Percentiles rank a stretch among this genome's conserved stretches.
phyloP scores from a whole-genome alignment of 2,113 vertebrate genomes.

The Melanotaenia duboulayi region DNA sequence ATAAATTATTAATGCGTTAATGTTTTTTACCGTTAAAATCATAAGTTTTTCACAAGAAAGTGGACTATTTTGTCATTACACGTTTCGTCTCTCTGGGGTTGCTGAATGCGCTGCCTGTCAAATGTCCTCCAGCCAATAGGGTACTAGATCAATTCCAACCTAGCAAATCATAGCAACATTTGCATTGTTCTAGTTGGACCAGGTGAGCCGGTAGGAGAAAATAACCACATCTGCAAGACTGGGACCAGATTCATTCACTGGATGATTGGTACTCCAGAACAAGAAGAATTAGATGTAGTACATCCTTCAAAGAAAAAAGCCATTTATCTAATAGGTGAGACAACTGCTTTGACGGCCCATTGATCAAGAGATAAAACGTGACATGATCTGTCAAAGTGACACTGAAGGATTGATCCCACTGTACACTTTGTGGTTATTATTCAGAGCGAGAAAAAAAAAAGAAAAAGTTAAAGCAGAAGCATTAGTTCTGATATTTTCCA shows the following conservation, averaged over 20 bases:
- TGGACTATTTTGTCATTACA: too few species aligned
- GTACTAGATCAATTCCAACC: too few species aligned
- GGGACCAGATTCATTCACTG: not conserved
- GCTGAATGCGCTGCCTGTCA: too few species aligned
- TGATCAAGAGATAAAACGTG: constrained; percentile 25
- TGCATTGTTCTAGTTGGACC: not conserved
- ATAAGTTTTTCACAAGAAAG: too few species aligned
- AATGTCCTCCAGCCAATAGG: too few species aligned
- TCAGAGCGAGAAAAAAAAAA: not conserved
- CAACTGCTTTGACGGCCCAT: constrained; percentile 13
- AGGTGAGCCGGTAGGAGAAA: not conserved
- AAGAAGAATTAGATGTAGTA: not conserved
- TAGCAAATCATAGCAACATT: too few species aligned
- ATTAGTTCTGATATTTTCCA: constrained; percentile 10
- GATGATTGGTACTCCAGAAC: constrained; percentile 1
- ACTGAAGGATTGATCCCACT: not conserved
- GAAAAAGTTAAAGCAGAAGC: not conserved
- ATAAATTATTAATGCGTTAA: too few species aligned
- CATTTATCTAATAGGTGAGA: not conserved
- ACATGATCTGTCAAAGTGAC: constrained; percentile 24
- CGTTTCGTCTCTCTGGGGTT: too few species aligned
- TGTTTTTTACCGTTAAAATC: too few species aligned
- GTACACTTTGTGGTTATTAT: constrained; percentile 5
- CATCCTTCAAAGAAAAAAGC: not conserved
- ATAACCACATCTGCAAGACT: not conserved